These are phyloP conservation scores for Sitophilus oryzae DNA, from an alignment of 1,140 invertebrate genomes.

Conservation along the genomic window DNA sequence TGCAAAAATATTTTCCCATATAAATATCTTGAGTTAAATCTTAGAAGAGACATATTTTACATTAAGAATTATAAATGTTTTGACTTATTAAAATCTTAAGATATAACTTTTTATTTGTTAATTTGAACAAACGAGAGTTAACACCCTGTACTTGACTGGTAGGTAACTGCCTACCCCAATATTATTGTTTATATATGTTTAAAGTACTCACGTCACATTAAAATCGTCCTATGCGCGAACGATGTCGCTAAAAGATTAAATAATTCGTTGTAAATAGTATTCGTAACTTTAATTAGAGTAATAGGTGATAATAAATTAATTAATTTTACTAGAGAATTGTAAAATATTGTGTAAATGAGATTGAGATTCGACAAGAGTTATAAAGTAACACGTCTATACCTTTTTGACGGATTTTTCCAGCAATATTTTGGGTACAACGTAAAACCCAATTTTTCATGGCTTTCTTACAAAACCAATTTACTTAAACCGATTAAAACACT, in stretches of 20 bases:
- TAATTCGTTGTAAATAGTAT: slow-evolving; percentile 12
- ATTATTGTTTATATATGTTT: slow-evolving; percentile 1
- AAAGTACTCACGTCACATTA: not conserved
- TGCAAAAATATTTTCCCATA: no score
- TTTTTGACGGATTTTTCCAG: not conserved
- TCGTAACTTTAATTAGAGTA: slow-evolving; percentile 6
- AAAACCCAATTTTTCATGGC: not conserved
- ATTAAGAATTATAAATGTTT: not conserved
- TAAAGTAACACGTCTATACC: not conserved
- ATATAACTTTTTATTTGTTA: not conserved
- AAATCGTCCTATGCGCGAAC: not conserved
- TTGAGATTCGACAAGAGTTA: not conserved
- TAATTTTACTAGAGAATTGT: slow-evolving; percentile 6
- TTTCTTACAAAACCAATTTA: not conserved
- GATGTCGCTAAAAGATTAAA: not conserved
- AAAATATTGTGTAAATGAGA: slow-evolving; percentile 14
- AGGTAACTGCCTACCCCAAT: no score
- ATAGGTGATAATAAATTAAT: not conserved
- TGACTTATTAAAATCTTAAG: not conserved
- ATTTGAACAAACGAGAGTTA: no score
- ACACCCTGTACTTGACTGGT: no score
- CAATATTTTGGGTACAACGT: not conserved
- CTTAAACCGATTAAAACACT: not conserved
- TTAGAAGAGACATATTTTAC: not conserved
- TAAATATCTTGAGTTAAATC: no score